phyloP scores from a whole-genome alignment of 2,888 invertebrate genomes.

The Ophion costatus region DNA sequence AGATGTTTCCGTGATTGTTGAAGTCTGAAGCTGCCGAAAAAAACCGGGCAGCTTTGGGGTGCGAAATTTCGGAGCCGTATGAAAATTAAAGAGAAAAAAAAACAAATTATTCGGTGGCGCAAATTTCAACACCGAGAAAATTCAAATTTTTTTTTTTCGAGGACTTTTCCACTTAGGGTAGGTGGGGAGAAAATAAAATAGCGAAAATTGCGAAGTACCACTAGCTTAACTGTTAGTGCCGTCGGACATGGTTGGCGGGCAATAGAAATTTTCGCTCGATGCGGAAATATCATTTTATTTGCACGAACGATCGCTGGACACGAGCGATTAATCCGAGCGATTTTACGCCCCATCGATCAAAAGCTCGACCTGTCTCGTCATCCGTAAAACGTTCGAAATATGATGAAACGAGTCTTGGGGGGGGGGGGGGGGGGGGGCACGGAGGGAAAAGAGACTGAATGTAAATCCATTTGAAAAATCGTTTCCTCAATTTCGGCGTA shows the following conservation, averaged over 20 bases:
- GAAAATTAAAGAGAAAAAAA: neutral
- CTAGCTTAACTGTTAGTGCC: no score
- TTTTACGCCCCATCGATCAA: slow-evolving; percentile 46
- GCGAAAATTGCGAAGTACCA: neutral
- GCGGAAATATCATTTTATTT: neutral
- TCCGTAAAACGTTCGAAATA: slow-evolving; percentile 7
- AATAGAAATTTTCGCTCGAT: neutral
- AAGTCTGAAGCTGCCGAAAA: neutral
- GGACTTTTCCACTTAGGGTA: neutral
- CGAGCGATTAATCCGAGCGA: slow-evolving; percentile 45
- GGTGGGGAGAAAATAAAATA: slow-evolving; percentile 24
- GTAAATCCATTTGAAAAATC: slow-evolving; percentile 22
- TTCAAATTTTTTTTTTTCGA: neutral
- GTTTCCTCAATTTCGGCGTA: slow-evolving; percentile 33
- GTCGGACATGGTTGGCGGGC: no score
- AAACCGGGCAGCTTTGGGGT: no score
- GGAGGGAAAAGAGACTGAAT: neutral
- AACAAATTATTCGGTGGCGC: neutral
- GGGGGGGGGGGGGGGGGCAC: neutral
- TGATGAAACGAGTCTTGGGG: neutral
- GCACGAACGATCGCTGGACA: neutral
- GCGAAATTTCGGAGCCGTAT: no score
- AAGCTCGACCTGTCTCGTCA: slow-evolving; percentile 39
- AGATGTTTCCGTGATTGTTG: neutral
- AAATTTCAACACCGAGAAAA: no score